Base-by-base conservation (phyloP, 1,140 invertebrate species). In the Drosophila parabipectinata region DNA sequence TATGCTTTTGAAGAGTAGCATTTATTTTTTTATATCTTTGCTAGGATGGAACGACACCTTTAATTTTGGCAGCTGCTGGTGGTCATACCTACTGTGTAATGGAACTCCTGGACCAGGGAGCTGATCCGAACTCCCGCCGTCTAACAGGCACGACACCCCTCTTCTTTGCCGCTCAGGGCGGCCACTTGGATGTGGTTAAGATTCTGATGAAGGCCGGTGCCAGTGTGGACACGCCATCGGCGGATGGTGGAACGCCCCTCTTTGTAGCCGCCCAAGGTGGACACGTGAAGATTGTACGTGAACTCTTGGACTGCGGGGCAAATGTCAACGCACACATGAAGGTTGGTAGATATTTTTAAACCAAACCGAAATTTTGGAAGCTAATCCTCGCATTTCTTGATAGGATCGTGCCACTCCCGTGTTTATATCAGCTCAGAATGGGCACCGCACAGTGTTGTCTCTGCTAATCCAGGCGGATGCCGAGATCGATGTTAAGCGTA, bases 211-310 rank as follows among this genome's bases (percentile, higher is more conserved):
- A 97, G 60, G 93, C 95, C 79, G 95, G 95, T 6, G 96, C 97
- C 1, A 93, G 93, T 57, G 95, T 98, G 26, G 96, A 98, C 92
- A 95, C 95, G 2, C 94, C 95, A 2, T 98, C 97, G 79, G 94
- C 98, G 96, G 97, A 98, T 92, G 98, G 98, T 10, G 97, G 97
- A 48, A 98, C 97, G 28, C 96, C 97, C 0, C 92, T 98, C 57
- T 97, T 98, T 92, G 97, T 98, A 15, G 97, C 97, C 14, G 97
- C 97, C 81, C 97, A 98, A 92, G 97, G 96, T 82, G 98, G 97
- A 8, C 96, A 98, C 92, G 93, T 96, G 64, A 96, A 97, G 69
- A 95, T 98, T 9, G 97, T 97, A 2, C 94, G 97, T 76, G 96
- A 96, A 83, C 92, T 98, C 5, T 93, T 98, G 28, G 93, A 94